Evolutionary conservation across 2,113 vertebrate genomes (phyloP).

Genomic region (Gorsachius goisagi): DNA sequence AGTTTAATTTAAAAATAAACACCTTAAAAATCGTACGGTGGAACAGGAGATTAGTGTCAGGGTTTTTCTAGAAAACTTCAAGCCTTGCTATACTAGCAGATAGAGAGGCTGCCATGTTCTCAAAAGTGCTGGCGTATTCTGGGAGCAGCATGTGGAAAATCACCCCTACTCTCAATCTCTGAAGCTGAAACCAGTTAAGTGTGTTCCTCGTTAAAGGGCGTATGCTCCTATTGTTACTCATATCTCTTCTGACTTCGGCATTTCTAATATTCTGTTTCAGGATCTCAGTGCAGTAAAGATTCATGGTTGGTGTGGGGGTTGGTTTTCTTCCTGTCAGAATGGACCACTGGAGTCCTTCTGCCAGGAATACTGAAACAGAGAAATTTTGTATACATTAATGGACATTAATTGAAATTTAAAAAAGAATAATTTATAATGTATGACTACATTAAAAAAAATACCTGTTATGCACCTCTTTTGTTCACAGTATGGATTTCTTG

Average conservation of each 20-base stretch:
- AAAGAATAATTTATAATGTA: not conserved
- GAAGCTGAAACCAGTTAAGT: not conserved
- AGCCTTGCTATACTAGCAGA: not conserved
- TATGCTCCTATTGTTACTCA: not conserved
- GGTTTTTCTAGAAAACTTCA: not conserved
- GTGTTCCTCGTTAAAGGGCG: not conserved
- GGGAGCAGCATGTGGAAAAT: not conserved
- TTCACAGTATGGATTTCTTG: not conserved
- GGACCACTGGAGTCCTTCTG: not conserved
- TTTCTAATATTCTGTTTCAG: not conserved
- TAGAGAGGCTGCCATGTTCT: not conserved
- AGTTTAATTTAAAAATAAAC: slow-evolving; percentile 4
- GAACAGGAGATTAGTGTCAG: not conserved
- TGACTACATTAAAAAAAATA: not conserved
- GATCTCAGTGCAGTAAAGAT: not conserved
- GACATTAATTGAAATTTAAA: not conserved
- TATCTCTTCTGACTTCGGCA: not conserved
- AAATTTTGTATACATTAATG: not conserved
- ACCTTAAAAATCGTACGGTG: not conserved
- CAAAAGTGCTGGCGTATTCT: not conserved
- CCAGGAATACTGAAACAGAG: not conserved
- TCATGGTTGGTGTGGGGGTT: not conserved
- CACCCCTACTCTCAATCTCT: not conserved
- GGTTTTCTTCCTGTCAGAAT: not conserved
- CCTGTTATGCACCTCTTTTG: not conserved